Percentiles rank a stretch among this genome's conserved stretches.
These are phyloP conservation scores for Leptopilina syphax DNA, from an alignment of 2,888 invertebrate species.

Conservation along the genomic window DNA sequence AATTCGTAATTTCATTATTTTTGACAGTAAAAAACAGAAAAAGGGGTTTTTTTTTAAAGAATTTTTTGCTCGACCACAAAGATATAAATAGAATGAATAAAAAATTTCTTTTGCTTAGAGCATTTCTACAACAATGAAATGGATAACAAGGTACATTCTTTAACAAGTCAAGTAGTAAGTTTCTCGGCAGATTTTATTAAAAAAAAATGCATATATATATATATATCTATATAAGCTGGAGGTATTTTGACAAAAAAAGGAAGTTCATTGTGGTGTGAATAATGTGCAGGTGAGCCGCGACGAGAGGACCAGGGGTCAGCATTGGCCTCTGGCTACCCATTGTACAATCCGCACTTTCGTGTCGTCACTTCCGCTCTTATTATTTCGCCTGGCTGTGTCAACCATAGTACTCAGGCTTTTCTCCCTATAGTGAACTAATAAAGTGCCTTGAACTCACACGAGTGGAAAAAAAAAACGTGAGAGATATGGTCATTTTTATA, in stretches of 20 bases:
- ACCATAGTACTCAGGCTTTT: slow-evolving; percentile 10
- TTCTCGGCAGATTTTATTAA: neutral
- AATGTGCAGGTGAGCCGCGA: slow-evolving; percentile 44
- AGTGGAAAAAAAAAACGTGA: slow-evolving; percentile 25
- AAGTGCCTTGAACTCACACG: slow-evolving; percentile 60
- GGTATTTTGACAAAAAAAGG: slow-evolving; percentile 59
- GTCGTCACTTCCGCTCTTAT: slow-evolving; percentile 68
- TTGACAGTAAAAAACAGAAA: too few relatives aligned
- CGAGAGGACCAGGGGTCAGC: slow-evolving; percentile 47
- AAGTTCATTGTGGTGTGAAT: slow-evolving; percentile 66
- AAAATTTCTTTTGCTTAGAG: neutral
- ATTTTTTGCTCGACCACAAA: too few relatives aligned
- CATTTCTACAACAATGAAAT: neutral
- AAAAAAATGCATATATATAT: neutral
- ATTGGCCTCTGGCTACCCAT: slow-evolving; percentile 46
- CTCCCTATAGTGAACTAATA: slow-evolving; percentile 53
- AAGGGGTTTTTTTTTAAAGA: too few relatives aligned
- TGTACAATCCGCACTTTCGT: slow-evolving; percentile 50
- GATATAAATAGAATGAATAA: too few relatives aligned
- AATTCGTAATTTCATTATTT: too few relatives aligned
- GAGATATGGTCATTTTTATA: slow-evolving; percentile 12
- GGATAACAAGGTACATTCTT: slow-evolving; percentile 8
- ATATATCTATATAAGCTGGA: slow-evolving; percentile 16
- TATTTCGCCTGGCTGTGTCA: slow-evolving; percentile 59
- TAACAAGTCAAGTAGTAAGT: neutral